A percentile compares a stretch with the other conserved stretches of the same genome.
Evolutionary conservation across 2,888 invertebrate genomes (phyloP).

Genomic region (Cosmopolites sordidus): DNA sequence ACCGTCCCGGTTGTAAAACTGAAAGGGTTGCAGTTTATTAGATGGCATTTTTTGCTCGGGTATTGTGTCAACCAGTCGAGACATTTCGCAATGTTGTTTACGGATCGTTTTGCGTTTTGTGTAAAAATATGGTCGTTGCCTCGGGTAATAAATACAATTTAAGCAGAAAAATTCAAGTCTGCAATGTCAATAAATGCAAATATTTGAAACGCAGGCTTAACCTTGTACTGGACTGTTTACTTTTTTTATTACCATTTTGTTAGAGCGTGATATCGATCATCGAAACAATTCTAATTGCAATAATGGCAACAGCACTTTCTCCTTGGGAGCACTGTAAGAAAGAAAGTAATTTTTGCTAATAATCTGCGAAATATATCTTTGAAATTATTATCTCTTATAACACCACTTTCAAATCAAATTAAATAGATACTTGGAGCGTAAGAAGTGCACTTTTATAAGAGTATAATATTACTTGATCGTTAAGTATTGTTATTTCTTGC

Average conservation of each 20-base stretch:
- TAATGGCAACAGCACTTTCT: not conserved
- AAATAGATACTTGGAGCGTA: not conserved
- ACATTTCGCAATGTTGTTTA: constrained; percentile 14
- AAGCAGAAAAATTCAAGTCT: not conserved
- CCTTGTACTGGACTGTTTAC: constrained; percentile 1
- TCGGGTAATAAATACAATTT: not conserved
- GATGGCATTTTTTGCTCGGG: not conserved
- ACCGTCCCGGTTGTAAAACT: constrained; percentile 2
- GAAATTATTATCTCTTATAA: not conserved
- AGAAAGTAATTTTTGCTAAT: not conserved
- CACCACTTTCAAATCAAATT: constrained; percentile 1
- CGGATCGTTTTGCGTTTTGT: constrained; percentile 9
- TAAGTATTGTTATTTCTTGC: not conserved
- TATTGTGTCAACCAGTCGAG: constrained; percentile 3
- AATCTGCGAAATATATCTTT: not conserved
- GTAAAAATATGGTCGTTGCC: not conserved
- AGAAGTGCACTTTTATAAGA: constrained; percentile 1
- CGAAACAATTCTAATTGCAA: no score
- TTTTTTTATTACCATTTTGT: not conserved
- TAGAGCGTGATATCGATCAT: not conserved
- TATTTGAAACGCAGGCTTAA: not conserved
- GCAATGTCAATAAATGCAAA: not conserved
- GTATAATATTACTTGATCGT: not conserved
- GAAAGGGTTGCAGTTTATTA: constrained; percentile 9
- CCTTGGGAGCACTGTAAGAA: not conserved